phyloP scores from a whole-genome alignment of 1,140 invertebrate species.

The Psix sp. region DNA sequence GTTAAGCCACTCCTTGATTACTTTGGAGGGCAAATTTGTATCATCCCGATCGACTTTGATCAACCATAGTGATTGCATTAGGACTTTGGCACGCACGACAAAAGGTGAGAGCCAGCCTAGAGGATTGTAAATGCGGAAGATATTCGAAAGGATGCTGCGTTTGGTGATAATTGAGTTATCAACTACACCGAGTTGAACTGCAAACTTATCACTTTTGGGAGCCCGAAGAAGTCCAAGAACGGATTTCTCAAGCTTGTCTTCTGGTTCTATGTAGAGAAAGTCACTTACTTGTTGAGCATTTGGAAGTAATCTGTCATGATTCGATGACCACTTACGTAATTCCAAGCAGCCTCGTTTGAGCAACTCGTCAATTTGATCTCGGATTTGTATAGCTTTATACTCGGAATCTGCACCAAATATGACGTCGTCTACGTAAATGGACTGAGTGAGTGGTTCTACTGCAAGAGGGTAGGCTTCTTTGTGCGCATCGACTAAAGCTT shows the following conservation, averaged over 20 bases:
- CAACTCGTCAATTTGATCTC: background rate
- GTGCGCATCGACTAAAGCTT: background rate
- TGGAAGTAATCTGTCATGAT: background rate
- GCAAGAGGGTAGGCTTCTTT: background rate
- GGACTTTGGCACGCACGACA: slow-evolving; percentile 47
- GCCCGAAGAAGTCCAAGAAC: background rate
- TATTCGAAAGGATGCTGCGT: slow-evolving; percentile 55
- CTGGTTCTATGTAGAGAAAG: background rate
- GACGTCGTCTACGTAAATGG: background rate
- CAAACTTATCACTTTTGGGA: background rate
- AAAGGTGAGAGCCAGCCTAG: slow-evolving; percentile 45
- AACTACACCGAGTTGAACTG: background rate
- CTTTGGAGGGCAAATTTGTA: background rate
- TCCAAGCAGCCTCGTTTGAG: background rate
- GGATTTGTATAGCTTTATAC: background rate
- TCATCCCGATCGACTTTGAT: slow-evolving; percentile 6
- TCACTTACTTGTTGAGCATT: background rate
- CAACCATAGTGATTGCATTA: slow-evolving; percentile 47
- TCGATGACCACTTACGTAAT: background rate
- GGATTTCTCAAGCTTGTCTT: background rate
- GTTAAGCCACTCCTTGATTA: background rate
- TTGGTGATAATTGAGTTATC: slow-evolving; percentile 4
- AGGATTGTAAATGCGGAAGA: slow-evolving; percentile 39
- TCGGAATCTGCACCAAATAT: background rate
- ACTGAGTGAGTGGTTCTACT: background rate